Evolutionary conservation across 1,140 invertebrate genomes (phyloP).

Genomic region (Eriocheir sinensis): DNA sequence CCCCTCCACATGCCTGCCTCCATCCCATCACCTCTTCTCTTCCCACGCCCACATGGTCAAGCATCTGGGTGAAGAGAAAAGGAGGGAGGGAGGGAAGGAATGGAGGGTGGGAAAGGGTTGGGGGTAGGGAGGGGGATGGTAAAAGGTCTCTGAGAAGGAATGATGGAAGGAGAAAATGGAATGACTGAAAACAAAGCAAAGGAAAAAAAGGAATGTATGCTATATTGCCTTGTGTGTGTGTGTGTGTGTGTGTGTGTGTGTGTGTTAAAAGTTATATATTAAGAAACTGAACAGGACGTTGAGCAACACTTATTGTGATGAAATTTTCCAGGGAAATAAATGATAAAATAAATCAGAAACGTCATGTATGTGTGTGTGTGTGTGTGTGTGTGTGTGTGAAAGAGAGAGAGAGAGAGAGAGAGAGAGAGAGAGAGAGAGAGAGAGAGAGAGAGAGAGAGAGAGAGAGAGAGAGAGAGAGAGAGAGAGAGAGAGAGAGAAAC

Average conservation of each 20-base stretch:
- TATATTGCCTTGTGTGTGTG: constrained; percentile 18
- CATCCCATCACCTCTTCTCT: background rate
- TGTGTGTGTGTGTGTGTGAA: no score
- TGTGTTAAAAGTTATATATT: background rate
- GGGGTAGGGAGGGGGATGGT: background rate
- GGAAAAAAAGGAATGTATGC: no score
- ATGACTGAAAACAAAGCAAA: background rate
- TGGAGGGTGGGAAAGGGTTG: background rate
- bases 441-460: constrained; percentile 13
- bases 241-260: constrained; percentile 55
- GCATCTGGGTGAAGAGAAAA: background rate
- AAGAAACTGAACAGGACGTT: background rate
- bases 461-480: constrained; percentile 48
- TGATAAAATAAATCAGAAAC: background rate
- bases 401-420: background rate
- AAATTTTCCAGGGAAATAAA: background rate
- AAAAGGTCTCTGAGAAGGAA: no score
- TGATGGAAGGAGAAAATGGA: no score
- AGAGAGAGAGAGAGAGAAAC: constrained; percentile 64
- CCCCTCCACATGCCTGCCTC: background rate
- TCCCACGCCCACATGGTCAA: constrained; percentile 10
- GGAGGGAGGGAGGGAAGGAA: background rate
- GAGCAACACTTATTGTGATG: background rate
- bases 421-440: constrained; percentile 37
- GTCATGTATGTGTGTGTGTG: background rate